Evolutionary conservation across 2,888 invertebrate species (phyloP).

Genomic region (Mamestra brassicae): DNA sequence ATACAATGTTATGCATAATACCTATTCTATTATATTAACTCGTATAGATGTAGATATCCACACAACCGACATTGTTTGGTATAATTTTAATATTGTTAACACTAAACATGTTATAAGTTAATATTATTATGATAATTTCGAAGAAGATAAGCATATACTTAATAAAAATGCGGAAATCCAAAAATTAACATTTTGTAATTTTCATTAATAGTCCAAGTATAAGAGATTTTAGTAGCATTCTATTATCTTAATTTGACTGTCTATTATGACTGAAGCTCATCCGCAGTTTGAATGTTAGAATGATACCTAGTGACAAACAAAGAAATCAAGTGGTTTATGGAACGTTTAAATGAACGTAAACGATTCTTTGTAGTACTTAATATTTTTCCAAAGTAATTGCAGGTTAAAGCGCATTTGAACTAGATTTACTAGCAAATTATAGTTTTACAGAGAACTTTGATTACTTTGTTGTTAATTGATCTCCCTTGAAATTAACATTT

Average conservation of each 20-base stretch:
- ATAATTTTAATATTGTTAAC: not conserved
- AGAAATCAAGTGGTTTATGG: not conserved
- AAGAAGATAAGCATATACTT: not conserved
- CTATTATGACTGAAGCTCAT: too few species aligned
- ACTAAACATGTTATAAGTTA: not conserved
- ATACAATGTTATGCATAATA: not conserved
- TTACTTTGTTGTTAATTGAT: conserved; percentile 10
- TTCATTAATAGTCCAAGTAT: not conserved
- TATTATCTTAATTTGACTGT: not conserved
- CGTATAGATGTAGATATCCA: not conserved
- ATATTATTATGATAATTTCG: not conserved
- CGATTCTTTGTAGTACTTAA: not conserved
- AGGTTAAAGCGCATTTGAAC: not conserved
- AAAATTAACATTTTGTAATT: not conserved
- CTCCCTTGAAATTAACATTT: not conserved
- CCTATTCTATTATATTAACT: not conserved
- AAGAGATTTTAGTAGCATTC: not conserved
- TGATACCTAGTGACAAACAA: not conserved
- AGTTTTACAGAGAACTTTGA: conserved; percentile 5
- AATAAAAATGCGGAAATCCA: not conserved
- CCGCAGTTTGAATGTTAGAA: not conserved
- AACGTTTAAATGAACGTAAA: not conserved
- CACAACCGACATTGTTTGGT: not conserved
- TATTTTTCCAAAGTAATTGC: conserved; percentile 12
- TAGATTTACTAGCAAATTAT: conserved; percentile 12